Evolutionary conservation across 2,888 invertebrate genomes (phyloP), one percentile per base, ranked within the genome.

Genomic region (Euplagia quadripunctaria): DNA sequence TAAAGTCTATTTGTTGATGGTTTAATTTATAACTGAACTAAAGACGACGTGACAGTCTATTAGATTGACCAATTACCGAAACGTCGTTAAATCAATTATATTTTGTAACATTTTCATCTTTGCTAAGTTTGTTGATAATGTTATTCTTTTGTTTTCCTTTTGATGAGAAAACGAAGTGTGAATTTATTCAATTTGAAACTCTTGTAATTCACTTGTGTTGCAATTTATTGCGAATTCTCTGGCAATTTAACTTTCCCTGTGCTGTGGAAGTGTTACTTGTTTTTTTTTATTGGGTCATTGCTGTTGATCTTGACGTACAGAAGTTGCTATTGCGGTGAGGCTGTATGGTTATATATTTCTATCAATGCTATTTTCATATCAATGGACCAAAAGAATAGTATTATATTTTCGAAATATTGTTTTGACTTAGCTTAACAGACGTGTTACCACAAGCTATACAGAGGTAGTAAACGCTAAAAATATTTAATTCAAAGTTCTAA

Each of bases 161-260:
- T 69, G 46, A 46, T 31, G 49, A 11, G 31, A 61, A 61, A 41
- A 12, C 8, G 31, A 61, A 61, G 6, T 20, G 58, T 55, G 17
- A 64, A 51, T 70, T 64, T 64, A 64, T 64, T 64, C 55, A 55
- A 64, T 70, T 52, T 70, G 12, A 64, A 70, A 70, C 63, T 69
- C 41, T 51, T 49, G 8, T 70, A 52, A 64, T 58, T 68, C 16
- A 42, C 16, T 42, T 64, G 43, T 68, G 51, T 43, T 46, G 41
- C 14, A 68, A 58, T 31, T 64, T 72, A 31, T 64, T 61, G n/a
- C 41, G 43, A 16, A 42, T 20, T 16, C 11, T 16, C 55, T 49
- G 4, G 31, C 46, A 61, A 58, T 68, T 68, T 55, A 55, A 55
- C 42, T 68, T 68, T 55, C 68, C 31, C 42, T 55, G 68, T 42